Percentiles rank a stretch among this genome's conserved stretches.
phyloP scores from a whole-genome alignment of 2,113 vertebrate genomes.

The Hippocampus comes region DNA sequence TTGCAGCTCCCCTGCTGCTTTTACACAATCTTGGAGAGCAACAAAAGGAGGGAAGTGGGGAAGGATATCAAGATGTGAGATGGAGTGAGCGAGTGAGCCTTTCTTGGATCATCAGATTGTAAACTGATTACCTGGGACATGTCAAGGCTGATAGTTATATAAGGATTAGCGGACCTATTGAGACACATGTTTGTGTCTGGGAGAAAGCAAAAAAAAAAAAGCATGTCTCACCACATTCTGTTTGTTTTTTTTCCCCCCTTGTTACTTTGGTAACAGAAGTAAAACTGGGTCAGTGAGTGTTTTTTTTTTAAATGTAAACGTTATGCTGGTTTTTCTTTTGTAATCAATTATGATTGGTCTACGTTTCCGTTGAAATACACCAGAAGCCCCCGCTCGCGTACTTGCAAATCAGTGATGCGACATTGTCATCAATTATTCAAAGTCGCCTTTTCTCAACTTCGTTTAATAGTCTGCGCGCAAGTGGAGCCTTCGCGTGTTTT shows the following conservation, averaged over 20 bases:
- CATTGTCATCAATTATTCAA: background rate
- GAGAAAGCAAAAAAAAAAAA: slow-evolving; percentile 10
- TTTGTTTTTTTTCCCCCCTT: slow-evolving; percentile 13
- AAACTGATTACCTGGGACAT: slow-evolving; percentile 50
- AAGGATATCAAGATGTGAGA: slow-evolving; percentile 5
- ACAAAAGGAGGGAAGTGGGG: background rate
- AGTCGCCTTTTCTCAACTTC: too few relatives aligned
- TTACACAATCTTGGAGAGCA: too few relatives aligned
- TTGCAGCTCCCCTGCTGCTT: background rate
- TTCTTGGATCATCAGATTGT: slow-evolving; percentile 52
- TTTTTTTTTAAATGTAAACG: background rate
- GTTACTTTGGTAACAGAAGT: slow-evolving; percentile 39
- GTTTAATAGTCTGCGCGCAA: background rate
- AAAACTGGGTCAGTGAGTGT: slow-evolving; percentile 43
- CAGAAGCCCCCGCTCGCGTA: background rate
- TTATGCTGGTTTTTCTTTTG: background rate
- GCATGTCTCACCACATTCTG: slow-evolving; percentile 6
- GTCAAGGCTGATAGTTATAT: slow-evolving; percentile 51
- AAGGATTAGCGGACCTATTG: slow-evolving; percentile 42
- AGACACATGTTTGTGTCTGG: slow-evolving; percentile 19
- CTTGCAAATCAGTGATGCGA: background rate
- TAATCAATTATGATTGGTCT: too few relatives aligned
- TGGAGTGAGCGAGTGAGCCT: slow-evolving; percentile 20
- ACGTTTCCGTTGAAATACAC: background rate
- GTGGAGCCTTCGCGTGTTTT: background rate